Percentiles rank a stretch among this genome's conserved stretches.
These are phyloP conservation scores for Columba janthina DNA, from an alignment of 2,113 vertebrate genomes.

Conservation along the genomic window DNA sequence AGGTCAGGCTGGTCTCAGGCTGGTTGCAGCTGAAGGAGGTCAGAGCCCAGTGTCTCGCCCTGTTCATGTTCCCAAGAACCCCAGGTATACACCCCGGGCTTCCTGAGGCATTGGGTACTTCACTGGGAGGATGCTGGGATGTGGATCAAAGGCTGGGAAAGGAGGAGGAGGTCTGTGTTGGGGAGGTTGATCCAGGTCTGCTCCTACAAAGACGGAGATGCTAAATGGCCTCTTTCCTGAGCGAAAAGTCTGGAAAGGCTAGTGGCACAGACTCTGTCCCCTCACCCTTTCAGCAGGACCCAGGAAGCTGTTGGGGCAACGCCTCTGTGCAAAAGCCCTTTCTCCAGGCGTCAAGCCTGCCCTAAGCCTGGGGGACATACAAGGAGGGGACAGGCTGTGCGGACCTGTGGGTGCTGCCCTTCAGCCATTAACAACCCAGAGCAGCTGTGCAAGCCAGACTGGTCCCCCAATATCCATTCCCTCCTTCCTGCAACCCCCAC, in stretches of 20 bases:
- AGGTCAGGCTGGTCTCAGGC: not conserved
- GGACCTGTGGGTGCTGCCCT: not conserved
- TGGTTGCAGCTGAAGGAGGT: not conserved
- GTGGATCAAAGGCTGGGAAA: not conserved
- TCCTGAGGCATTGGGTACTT: not conserved
- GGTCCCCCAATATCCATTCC: not conserved
- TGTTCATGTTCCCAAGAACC: not conserved
- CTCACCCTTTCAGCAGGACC: not conserved
- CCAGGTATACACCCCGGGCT: not conserved
- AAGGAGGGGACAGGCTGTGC: not conserved
- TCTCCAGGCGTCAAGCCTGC: not conserved
- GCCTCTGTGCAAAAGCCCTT: not conserved
- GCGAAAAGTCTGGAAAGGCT: not conserved
- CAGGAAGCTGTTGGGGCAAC: not conserved
- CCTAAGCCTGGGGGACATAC: not conserved
- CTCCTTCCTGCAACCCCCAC: not conserved
- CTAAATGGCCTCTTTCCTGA: not conserved
- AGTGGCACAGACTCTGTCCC: not conserved
- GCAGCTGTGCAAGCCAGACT: not conserved
- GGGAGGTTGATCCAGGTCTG: not conserved
- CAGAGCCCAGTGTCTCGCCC: not conserved
- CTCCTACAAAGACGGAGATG: not conserved
- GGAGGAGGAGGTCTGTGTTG: not conserved
- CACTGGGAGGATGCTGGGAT: not conserved
- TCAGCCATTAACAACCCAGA: not conserved